Evolutionary conservation across 1,140 invertebrate genomes (phyloP), one percentile per base, ranked within the genome.

Genomic region (Platyscapa corneri): DNA sequence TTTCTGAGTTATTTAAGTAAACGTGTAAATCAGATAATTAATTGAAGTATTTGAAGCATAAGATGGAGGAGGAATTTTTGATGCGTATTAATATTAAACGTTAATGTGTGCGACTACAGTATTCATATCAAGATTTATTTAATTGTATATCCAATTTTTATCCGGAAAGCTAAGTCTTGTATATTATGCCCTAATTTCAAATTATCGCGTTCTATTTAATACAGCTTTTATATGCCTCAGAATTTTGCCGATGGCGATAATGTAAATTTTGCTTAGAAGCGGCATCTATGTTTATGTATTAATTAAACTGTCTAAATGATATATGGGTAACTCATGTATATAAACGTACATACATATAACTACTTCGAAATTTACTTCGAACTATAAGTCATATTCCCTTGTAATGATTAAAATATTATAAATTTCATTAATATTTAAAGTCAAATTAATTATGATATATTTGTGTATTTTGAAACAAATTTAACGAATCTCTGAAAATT

Each of bases 221-320:
- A 20, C 0, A 39, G 34, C 67, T 30, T 72, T 72, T 72, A 75
- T 49, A 39, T 49, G n/a, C 18, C 74, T 75, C 27, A 49, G 14
- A 46, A 46, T 75, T 75, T 32, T 14, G 74, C n/a, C 7, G 39
- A 6, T 49, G 16, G 46, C n/a, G 74, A 49, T 49, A 75, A 46
- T 30, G 42, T 46, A 75, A 75, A 75, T 49, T 75, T 20, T 75
- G 5, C 39, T 49, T 75, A 49, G n/a, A 75, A 30, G 39, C n/a
- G 16, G 23, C 42, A 75, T 49, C 34, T 42, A 30, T 49, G 27
- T 79, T 39, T 64, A 67, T 27, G 39, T 39, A 42, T 30, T 80
- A 46, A 80, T 80, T 80, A 80, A 80, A 80, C 53, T 79, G 49
- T 39, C 56, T n/a, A 42, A 39, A 23, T 79, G 56, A 77, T 77